Evolutionary conservation across 2,797 vertebrate genomes (phyloP).

Genomic region (Lateolabrax maculatus): DNA sequence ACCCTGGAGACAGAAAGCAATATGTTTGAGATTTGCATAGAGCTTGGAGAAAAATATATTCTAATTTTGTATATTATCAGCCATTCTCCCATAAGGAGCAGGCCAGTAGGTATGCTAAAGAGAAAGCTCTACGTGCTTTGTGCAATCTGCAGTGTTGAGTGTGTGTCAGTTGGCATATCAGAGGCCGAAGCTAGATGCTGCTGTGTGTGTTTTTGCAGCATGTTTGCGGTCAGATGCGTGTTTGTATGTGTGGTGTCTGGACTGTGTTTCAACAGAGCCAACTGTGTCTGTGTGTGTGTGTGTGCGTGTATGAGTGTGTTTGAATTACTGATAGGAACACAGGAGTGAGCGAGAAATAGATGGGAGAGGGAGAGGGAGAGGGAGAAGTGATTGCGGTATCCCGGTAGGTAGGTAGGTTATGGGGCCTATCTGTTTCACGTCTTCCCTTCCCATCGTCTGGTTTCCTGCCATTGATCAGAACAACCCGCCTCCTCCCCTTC

Average conservation of each 20-base stretch:
- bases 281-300: constrained; percentile 28
- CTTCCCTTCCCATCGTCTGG: constrained; percentile 94
- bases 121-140: constrained; percentile 1
- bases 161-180: constrained; percentile 34
- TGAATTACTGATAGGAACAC: constrained; percentile 52
- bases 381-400: constrained; percentile 65
- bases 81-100: constrained; percentile 47
- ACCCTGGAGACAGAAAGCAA: constrained; percentile 81
- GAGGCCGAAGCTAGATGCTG: constrained; percentile 14
- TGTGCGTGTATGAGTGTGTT: constrained; percentile 29
- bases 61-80: constrained; percentile 71
- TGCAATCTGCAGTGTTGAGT: constrained; percentile 16
- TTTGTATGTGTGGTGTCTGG: constrained; percentile 66
- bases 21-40: constrained; percentile 83
- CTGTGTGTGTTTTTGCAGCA: constrained; percentile 44
- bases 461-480: constrained; percentile 99
- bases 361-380: constrained; percentile 43
- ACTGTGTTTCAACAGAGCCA: constrained; percentile 43
- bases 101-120: constrained; percentile 34
- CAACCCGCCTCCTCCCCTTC: constrained; percentile 85
- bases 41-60: constrained; percentile 73
- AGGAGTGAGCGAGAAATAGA: constrained; percentile 52
- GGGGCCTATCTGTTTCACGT: constrained; percentile 93
- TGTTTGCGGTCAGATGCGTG: constrained; percentile 73
- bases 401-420: constrained; percentile 68